Base-by-base conservation (phyloP, 2,888 invertebrate genomes). In the Crossocerus cetratus region DNA sequence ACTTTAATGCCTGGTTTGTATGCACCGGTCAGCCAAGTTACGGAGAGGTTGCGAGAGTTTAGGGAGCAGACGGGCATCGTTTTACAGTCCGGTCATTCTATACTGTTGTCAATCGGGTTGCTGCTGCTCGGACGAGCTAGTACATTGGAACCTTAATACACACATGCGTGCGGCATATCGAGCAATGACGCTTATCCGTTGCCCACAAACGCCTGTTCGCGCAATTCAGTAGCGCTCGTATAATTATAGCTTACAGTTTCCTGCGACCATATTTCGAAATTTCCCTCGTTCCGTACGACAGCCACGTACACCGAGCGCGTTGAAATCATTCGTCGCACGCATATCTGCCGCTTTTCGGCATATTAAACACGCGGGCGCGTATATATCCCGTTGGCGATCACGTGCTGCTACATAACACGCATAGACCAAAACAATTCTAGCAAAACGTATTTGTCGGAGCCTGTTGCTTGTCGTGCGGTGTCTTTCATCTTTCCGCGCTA, bases 1-100 rank as follows among this genome's bases (percentile, higher is more conserved):
- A 82, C 45, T 83, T 84, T 74, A 76, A 84, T 66, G 83, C 82
- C 23, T 55, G 73, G 69, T 58, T 59, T 56, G 67, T 23, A 16
- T 42, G 42, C 8, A 32, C 1, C 11, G 55, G 43, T n/a, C 14
- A 11, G 3, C 18, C 14, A 53, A 18, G 60, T 42, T 32, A 42
- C 42, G n/a, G n/a, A 8, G 32, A 64, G 60, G 56, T 67, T 59
- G 42, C 20, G 49, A 64, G n/a, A 56, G 60, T 53, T 64, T 60
- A 14, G 22, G 13, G 44, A 53, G 20, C 65, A 55, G 60, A 57
- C 49, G 55, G 65, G 21, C 73, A 69, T 66, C 69, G 55, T 70
- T 67, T 74, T 74, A 61, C 70, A 64, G 69, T 67, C 22, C 21
- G 68, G 14, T 54, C 20, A 68, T 62, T 65, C 21, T 5, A 57